These are phyloP conservation scores for Xestobium rufovillosum DNA, from an alignment of 2,888 invertebrate genomes.

Conservation along the genomic window DNA sequence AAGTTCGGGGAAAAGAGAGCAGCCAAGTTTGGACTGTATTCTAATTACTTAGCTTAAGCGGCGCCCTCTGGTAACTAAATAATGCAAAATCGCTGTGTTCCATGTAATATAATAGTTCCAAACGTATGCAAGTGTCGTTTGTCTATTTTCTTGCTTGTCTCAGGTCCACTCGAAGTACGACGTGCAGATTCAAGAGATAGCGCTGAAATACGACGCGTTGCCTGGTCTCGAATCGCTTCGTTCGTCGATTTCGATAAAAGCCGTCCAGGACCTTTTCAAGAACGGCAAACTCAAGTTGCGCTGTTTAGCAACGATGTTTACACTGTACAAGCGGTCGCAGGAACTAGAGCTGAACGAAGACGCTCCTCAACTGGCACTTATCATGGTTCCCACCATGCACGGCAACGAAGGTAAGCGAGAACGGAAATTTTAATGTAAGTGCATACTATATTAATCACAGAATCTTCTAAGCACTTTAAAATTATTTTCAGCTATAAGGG, in stretches of 20 bases:
- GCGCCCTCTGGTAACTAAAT: too few relatives aligned
- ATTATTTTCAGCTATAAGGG: too few relatives aligned
- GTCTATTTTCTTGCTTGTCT: too few relatives aligned
- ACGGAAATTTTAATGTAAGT: too few relatives aligned
- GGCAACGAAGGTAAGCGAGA: slow-evolving; percentile 33
- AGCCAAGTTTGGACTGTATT: too few relatives aligned
- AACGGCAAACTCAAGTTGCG: slow-evolving; percentile 37
- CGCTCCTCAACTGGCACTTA: slow-evolving; percentile 36
- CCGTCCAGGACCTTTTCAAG: slow-evolving; percentile 36
- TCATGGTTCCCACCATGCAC: slow-evolving; percentile 37
- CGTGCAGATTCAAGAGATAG: slow-evolving; percentile 31
- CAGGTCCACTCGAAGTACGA: slow-evolving; percentile 26
- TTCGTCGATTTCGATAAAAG: slow-evolving; percentile 35
- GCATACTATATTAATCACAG: too few relatives aligned
- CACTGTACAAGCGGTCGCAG: slow-evolving; percentile 34
- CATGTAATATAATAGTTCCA: too few relatives aligned
- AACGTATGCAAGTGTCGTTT: too few relatives aligned
- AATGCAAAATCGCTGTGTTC: too few relatives aligned
- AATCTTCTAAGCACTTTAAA: too few relatives aligned
- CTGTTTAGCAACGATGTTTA: slow-evolving; percentile 38
- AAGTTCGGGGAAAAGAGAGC: too few relatives aligned
- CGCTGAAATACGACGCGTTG: slow-evolving; percentile 34
- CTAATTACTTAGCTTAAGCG: too few relatives aligned
- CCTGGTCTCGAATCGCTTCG: slow-evolving; percentile 35
- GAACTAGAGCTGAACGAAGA: slow-evolving; percentile 38